phyloP scores from a whole-genome alignment of 37 sponge, comb jelly and placozoan species.

The Diacarnus erythraeanus region DNA sequence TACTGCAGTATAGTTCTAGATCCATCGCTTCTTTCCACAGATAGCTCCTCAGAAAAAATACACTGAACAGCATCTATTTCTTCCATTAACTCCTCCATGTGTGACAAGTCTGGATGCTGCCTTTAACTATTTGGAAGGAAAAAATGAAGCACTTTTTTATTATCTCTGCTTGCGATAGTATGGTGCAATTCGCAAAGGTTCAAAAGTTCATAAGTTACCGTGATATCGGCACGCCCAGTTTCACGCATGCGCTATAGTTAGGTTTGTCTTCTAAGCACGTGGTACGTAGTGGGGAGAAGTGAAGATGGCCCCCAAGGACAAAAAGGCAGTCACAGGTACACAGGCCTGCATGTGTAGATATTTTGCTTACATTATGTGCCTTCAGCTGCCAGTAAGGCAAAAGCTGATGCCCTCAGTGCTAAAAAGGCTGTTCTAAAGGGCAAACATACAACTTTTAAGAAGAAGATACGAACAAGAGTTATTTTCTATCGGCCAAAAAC shows the following conservation, averaged over 20 bases:
- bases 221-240: too few species aligned
- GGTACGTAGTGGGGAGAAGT: background rate
- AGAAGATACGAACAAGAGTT: constrained; percentile 79
- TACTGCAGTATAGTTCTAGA: background rate
- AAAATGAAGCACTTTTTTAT: too few species aligned
- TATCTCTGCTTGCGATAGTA: too few species aligned
- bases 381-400: constrained; percentile 1
- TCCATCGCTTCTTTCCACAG: background rate
- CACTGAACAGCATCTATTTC: constrained; percentile 55
- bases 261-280: constrained; percentile 13
- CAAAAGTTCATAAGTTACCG: too few species aligned
- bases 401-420: constrained; percentile 82
- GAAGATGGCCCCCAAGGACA: background rate
- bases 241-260: constrained; percentile 31
- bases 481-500: constrained; percentile 95
- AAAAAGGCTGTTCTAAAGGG: constrained; percentile 95
- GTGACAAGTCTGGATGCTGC: background rate
- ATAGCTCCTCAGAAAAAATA: constrained; percentile 29
- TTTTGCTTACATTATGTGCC: background rate
- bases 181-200: too few species aligned
- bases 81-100: constrained; percentile 15
- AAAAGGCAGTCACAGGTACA: background rate
- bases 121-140: too few species aligned
- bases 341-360: background rate
- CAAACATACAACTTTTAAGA: constrained; percentile 71